phyloP scores from a whole-genome alignment of 2,888 invertebrate genomes.

The Noctua janthe region DNA sequence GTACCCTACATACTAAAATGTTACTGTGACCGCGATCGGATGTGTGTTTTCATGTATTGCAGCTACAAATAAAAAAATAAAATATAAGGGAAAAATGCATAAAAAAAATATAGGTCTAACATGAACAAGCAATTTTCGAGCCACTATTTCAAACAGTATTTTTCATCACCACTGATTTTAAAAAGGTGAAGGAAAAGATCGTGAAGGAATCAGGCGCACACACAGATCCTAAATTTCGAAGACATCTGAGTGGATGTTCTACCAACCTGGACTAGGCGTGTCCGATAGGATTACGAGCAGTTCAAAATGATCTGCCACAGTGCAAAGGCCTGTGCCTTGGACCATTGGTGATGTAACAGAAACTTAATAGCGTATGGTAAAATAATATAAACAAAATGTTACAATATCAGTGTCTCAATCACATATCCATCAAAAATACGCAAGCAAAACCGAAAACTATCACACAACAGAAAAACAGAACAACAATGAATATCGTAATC shows the following conservation, averaged over 20 bases:
- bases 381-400: no score
- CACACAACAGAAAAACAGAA: constrained; percentile 4
- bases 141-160: no score
- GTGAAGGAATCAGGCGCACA: no score
- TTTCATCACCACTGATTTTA: background rate
- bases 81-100: no score
- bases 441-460: constrained; percentile 23
- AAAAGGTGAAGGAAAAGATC: background rate
- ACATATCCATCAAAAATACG: background rate
- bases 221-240: background rate
- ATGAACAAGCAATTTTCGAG: no score
- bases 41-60: no score
- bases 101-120: no score
- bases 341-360: background rate
- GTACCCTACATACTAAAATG: no score
- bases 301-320: background rate
- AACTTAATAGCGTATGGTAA: background rate
- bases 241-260: background rate
- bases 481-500: constrained; percentile 56
- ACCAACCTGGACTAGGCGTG: background rate
- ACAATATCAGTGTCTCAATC: background rate
- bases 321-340: background rate
- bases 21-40: no score
- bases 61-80: no score
- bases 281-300: background rate